Conservation (phyloP, 2,113 vertebrate genomes). For the Progne subis region DNA sequence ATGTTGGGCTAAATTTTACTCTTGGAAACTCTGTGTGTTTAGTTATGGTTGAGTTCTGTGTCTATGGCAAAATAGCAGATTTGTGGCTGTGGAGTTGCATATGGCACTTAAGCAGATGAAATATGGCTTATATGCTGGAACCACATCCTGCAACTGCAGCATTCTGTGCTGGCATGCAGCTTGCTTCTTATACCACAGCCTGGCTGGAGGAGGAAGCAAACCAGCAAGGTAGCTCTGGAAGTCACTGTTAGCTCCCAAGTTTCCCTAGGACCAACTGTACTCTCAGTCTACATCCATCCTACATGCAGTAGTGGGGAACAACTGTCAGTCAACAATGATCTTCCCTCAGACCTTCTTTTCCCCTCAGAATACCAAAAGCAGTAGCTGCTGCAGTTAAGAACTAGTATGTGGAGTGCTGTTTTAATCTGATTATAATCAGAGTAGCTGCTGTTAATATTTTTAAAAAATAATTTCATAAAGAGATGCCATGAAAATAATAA, state of each 20-base stretch:
- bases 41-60: background rate
- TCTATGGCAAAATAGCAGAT: background rate
- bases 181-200: background rate
- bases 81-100: background rate
- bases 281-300: background rate
- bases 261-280: background rate
- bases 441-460: background rate
- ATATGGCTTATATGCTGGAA: background rate
- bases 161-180: background rate
- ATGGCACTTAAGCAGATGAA: background rate
- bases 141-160: background rate
- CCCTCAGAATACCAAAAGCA: background rate
- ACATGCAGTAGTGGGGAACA: background rate
- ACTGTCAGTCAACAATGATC: background rate
- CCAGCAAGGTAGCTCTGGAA: background rate
- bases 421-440: background rate
- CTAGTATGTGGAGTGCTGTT: background rate
- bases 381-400: background rate
- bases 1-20: background rate
- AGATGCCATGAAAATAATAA: background rate
- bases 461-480: accelerated
- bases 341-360: background rate
- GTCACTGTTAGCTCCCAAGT: background rate
- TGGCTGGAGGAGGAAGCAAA: background rate
- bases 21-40: background rate